Evolutionary conservation across 2,113 vertebrate species (phyloP).

Genomic region (Hydrochoerus hydrochaeris): DNA sequence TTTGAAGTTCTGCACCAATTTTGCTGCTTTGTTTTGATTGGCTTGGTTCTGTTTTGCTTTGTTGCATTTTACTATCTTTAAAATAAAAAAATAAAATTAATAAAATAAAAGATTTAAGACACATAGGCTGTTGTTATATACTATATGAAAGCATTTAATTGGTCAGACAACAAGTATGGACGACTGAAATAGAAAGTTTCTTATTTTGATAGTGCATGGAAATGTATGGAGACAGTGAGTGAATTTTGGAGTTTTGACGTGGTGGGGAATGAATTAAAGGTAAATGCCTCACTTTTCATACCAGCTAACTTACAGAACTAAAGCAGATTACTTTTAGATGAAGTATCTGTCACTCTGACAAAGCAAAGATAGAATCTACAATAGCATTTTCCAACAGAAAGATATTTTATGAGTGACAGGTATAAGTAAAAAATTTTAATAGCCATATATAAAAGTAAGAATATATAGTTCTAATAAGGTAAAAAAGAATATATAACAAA

Average conservation of each 20-base stretch:
- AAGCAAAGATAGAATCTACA: too few relatives aligned
- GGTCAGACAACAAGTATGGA: background rate
- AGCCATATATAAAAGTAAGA: background rate
- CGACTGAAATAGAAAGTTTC: background rate
- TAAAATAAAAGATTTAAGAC: background rate
- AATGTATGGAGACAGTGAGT: background rate
- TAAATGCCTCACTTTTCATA: background rate
- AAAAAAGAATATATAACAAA: background rate
- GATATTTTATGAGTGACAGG: background rate
- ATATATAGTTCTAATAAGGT: background rate
- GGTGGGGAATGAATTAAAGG: background rate
- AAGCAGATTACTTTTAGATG: background rate
- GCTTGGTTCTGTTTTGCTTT: too few relatives aligned
- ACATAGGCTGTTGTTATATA: background rate
- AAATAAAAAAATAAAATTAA: too few relatives aligned
- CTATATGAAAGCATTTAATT: background rate
- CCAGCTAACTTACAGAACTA: background rate
- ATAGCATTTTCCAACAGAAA: background rate
- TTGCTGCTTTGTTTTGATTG: too few relatives aligned
- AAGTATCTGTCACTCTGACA: background rate
- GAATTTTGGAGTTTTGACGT: background rate
- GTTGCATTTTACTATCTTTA: too few relatives aligned
- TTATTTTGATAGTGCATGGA: background rate
- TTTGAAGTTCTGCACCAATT: too few relatives aligned
- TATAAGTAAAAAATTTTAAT: conserved; percentile 1